Evolutionary conservation across 1,140 invertebrate genomes (phyloP), one percentile per base, ranked within the genome.

Genomic region (Pseudomyrmex concolor): DNA sequence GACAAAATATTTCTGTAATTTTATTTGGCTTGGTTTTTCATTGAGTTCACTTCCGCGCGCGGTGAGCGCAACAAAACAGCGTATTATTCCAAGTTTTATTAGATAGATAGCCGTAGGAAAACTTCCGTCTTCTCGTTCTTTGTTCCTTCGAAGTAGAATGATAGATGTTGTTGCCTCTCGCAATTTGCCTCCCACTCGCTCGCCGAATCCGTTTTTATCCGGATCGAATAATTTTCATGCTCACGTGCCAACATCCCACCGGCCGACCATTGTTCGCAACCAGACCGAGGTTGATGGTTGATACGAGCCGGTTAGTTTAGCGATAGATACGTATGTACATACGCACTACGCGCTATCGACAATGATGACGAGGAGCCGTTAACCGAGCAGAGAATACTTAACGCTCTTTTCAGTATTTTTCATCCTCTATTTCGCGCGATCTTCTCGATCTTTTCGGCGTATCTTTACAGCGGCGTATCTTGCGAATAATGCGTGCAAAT

Each of bases 141-240:
- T 2, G 25, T 45, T 48, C 17, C 43, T 77, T 54, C n/a, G 45
- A 57, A 68, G 5, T 43, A 22, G 10, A 10, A 70, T 34, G 17
- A 25, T 43, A 43, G 34, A 48, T 12, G 15, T 10, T 48, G n/a
- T 13, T 8, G 12, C 1, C 12, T 17, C 50, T 34, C 12, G 25
- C 8, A 22, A 48, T 45, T 19, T 22, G 2, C 57, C 12, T 17
- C n/a, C 15, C n/a, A 43, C 25, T 50, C 43, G 63, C 43, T 57
- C 76, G 19, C 50, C 43, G 34, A 34, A 1, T 10, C 48, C 51
- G 17, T 13, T 57, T 82, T 78, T 84, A 84, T 67, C 45, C 83
- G 54, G 19, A 81, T 48, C 72, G 66, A 22, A 84, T 78, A 78
- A 86, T 86, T 86, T 84, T 22, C 67, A 77, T 45, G 60, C 64